phyloP scores from a whole-genome alignment of 2,888 invertebrate species.

The Encarsia formosa region DNA sequence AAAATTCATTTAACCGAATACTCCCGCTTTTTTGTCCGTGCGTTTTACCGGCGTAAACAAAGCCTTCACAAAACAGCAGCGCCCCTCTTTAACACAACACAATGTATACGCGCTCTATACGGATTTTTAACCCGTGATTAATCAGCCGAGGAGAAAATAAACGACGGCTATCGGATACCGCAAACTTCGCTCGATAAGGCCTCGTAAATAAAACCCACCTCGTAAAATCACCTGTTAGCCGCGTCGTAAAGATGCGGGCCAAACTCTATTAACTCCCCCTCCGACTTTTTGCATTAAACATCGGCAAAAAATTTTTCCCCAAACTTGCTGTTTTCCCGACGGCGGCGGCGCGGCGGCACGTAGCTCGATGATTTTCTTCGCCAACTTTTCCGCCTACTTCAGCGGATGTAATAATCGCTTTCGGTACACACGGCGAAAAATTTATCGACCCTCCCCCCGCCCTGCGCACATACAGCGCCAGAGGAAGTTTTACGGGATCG shows the following conservation, averaged over 20 bases:
- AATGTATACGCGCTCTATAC: background rate
- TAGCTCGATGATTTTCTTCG: conserved; percentile 20
- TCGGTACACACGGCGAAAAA: background rate
- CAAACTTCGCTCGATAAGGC: conserved; percentile 20
- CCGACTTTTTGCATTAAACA: no score
- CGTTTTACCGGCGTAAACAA: background rate
- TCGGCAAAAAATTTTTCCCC: no score
- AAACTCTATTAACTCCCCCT: conserved; percentile 5
- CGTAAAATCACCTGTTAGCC: conserved; percentile 21
- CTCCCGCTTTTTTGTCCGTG: background rate
- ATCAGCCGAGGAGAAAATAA: conserved; percentile 2
- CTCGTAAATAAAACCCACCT: conserved; percentile 22
- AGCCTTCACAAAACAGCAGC: background rate
- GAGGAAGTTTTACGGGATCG: background rate
- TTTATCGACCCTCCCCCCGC: no score
- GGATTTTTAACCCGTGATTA: no score
- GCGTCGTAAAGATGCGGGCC: conserved; percentile 3
- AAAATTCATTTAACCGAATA: conserved; percentile 30
- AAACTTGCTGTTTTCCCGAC: background rate
- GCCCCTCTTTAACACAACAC: background rate
- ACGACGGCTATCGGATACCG: background rate
- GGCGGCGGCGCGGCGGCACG: conserved; percentile 9
- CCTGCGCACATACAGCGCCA: no score
- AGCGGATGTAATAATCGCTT: conserved; percentile 23
- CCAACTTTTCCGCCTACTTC: conserved; percentile 19